Base-by-base conservation (phyloP, 2,888 invertebrate species). In the Flabesymbios commensalis region DNA sequence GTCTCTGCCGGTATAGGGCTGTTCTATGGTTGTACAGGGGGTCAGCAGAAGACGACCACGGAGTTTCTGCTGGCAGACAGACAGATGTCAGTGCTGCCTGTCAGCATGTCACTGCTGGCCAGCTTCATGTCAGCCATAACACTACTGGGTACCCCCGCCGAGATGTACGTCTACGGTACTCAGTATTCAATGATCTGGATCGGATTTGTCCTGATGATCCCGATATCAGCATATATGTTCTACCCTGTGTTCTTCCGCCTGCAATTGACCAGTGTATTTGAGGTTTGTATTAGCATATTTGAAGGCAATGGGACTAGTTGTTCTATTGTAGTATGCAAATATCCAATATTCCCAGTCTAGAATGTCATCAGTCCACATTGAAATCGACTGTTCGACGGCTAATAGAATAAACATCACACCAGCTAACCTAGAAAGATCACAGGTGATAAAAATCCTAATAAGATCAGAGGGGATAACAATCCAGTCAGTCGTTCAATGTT, bases 101-200 rank as follows among this genome's bases (percentile, higher is more conserved):
- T 80, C 19, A 70, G 78, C 0, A 63, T 80, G 65, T 80, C 80
- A n/a, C 68, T 81, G 48, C 69, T 81, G 41, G 81, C 80, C 31
- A 78, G 77, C 63, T 81, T 81, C 67, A 81, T 81, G 80, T 78
- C 78, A 24, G 81, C 80, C 57, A 78, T 81, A 31, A 79, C 81
- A 7, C 61, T 81, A 48, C 73, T 81, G 14, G 66, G 79, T 3
- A 76, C 75, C 2, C 79, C 79, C 48, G 75, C 78, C 17, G 80
- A 80, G 66, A 75, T 78, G 64, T 80, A 79, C 61, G 47, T 49
- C 10, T 64, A 39, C 53, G 71, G 71, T 10, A 65, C 70, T 4
- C 60, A 65, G 57, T 71, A 64, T 48, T 65, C 61, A 67, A 33
- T 68, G 58, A 65, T 71, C 33, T 62, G 67, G 61, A n/a, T 70